Conservation (phyloP, 2,888 invertebrate species). For the Pachycephus smyrnensis region DNA sequence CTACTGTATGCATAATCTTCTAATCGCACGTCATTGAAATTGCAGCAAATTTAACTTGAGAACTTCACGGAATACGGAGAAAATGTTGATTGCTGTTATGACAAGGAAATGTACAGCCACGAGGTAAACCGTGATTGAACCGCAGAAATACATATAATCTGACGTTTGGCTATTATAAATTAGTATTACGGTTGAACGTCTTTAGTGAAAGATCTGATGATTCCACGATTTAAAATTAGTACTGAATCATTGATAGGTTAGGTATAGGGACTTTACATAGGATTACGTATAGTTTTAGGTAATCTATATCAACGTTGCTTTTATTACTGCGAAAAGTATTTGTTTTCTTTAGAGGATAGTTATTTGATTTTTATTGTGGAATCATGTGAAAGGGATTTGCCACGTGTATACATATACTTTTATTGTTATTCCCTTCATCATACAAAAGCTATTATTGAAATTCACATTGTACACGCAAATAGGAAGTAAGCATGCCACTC, state of each 20-base stretch:
- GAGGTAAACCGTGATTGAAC: neutral
- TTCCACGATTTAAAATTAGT: neutral
- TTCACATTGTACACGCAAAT: slow-evolving; percentile 22
- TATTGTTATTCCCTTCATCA: slow-evolving; percentile 14
- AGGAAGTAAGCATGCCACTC: slow-evolving; percentile 43
- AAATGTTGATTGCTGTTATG: neutral
- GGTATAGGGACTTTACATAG: neutral
- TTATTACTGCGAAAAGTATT: neutral
- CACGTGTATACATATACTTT: slow-evolving; percentile 1
- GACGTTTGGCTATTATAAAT: neutral
- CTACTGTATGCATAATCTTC: neutral
- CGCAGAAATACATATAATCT: too few species aligned
- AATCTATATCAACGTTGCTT: neutral
- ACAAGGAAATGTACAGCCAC: neutral
- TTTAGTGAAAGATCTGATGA: neutral
- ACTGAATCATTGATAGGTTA: neutral
- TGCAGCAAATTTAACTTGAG: neutral
- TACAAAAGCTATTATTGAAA: slow-evolving; percentile 18
- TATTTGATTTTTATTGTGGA: neutral
- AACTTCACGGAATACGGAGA: neutral
- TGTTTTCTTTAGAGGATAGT: neutral
- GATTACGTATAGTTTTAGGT: neutral
- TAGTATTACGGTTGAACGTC: neutral
- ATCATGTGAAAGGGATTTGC: neutral
- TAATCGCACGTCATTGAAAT: neutral